phyloP scores from a whole-genome alignment of 1,140 invertebrate species.

The Oscheius sp. region DNA sequence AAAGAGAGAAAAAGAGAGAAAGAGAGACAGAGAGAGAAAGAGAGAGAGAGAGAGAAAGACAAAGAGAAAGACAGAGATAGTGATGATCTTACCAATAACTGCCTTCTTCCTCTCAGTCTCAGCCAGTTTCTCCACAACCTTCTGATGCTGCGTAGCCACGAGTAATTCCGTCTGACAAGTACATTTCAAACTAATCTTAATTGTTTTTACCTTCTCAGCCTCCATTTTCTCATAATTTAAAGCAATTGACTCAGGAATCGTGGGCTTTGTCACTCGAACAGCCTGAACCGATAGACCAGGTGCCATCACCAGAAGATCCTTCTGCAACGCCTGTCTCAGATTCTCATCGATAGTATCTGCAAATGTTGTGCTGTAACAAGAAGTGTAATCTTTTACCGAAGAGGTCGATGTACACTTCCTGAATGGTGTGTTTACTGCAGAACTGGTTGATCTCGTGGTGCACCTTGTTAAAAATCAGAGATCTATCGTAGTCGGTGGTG shows the following conservation, averaged over 20 bases:
- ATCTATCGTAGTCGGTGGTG: conserved; percentile 84
- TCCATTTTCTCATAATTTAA: conserved; percentile 88
- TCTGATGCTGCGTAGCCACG: conserved; percentile 81
- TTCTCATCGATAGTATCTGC: conserved; percentile 87
- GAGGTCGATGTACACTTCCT: conserved; percentile 85
- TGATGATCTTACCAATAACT: conserved; percentile 84
- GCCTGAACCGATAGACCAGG: conserved; percentile 79
- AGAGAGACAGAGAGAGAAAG: too few relatives aligned
- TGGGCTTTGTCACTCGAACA: conserved; percentile 85
- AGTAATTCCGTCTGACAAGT: conserved; percentile 72
- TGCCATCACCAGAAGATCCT: conserved; percentile 77
- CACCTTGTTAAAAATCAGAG: conserved; percentile 83
- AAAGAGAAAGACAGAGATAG: conserved; percentile 82
- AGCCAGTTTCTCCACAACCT: conserved; percentile 87
- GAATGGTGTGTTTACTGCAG: conserved; percentile 76
- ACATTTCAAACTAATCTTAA: neutral
- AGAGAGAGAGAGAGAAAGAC: too few relatives aligned
- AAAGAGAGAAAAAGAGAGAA: too few relatives aligned
- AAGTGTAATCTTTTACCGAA: conserved; percentile 67
- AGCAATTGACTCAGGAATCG: conserved; percentile 82
- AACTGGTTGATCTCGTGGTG: conserved; percentile 91
- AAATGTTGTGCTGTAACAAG: neutral
- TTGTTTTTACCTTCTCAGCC: conserved; percentile 66
- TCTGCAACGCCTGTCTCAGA: conserved; percentile 78
- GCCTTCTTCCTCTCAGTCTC: conserved; percentile 86